These are phyloP conservation scores for Apotomis betuletana DNA, from an alignment of 2,888 invertebrate genomes.

Conservation along the genomic window DNA sequence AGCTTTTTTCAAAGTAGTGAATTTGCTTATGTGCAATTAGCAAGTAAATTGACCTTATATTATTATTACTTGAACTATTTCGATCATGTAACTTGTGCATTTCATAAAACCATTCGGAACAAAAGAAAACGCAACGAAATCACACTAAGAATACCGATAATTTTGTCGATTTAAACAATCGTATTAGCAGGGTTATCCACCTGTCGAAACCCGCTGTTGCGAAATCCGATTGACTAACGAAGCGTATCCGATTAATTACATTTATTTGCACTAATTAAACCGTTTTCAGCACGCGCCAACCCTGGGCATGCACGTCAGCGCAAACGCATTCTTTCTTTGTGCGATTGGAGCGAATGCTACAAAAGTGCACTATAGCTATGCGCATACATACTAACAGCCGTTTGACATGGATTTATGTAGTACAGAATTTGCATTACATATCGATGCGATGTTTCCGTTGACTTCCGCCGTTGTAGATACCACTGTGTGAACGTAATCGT, in stretches of 20 bases:
- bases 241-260: conserved; percentile 39
- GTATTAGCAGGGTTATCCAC: conserved; percentile 26
- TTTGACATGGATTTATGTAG: conserved; percentile 34
- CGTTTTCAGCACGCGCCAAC: conserved; percentile 49
- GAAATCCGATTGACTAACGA: conserved; percentile 24
- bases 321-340: conserved; percentile 69
- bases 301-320: conserved; percentile 59
- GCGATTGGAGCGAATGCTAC: conserved; percentile 62
- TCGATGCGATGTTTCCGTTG: conserved; percentile 13
- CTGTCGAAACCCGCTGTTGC: conserved; percentile 24
- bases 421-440: conserved; percentile 20
- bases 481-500: not conserved
- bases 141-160: conserved; percentile 4
- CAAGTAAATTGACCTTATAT: too few species aligned
- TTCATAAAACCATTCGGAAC: not conserved
- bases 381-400: conserved; percentile 47
- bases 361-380: conserved; percentile 59
- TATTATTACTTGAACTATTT: too few species aligned
- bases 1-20: too few species aligned
- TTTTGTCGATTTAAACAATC: conserved; percentile 9
- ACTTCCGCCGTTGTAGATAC: conserved; percentile 3
- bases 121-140: conserved; percentile 6
- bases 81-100: conserved; percentile 1
- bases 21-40: too few species aligned
- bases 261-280: conserved; percentile 36